Percentiles rank a stretch among this genome's conserved stretches.
phyloP scores from a whole-genome alignment of 2,113 vertebrate species.

The Sardina pilchardus region DNA sequence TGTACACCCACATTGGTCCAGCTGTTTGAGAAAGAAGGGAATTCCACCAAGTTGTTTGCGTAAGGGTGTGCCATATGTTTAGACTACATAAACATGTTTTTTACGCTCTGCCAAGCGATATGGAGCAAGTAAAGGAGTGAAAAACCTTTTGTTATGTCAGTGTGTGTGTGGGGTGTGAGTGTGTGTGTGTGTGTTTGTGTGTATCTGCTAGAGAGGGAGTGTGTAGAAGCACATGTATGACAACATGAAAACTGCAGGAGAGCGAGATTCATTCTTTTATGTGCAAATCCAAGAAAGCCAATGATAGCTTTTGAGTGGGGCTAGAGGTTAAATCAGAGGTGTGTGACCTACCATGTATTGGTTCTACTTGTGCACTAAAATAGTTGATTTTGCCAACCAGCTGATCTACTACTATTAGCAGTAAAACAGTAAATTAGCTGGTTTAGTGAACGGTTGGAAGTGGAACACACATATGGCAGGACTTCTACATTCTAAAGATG shows the following conservation, averaged over 20 bases:
- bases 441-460: no score
- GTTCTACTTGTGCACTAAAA: no score
- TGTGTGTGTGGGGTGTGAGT: not conserved
- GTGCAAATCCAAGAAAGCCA: not conserved
- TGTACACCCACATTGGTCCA: not conserved
- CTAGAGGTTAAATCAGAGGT: not conserved
- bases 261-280: no score
- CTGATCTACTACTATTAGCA: no score
- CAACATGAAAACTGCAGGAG: no score
- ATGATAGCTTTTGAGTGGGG: not conserved
- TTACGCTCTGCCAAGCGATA: not conserved
- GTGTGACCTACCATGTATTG: no score
- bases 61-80: not conserved
- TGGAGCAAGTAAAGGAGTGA: not conserved
- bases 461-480: no score
- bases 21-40: not conserved
- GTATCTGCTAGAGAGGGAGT: not conserved
- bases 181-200: not conserved
- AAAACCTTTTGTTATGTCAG: no score
- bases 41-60: not conserved
- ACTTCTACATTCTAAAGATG: no score
- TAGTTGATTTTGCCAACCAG: no score
- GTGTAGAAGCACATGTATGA: conserved; percentile 18
- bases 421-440: no score
- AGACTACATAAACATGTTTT: not conserved